Conservation (phyloP, 2,113 vertebrate species). For the Todiramphus chloris region DNA sequence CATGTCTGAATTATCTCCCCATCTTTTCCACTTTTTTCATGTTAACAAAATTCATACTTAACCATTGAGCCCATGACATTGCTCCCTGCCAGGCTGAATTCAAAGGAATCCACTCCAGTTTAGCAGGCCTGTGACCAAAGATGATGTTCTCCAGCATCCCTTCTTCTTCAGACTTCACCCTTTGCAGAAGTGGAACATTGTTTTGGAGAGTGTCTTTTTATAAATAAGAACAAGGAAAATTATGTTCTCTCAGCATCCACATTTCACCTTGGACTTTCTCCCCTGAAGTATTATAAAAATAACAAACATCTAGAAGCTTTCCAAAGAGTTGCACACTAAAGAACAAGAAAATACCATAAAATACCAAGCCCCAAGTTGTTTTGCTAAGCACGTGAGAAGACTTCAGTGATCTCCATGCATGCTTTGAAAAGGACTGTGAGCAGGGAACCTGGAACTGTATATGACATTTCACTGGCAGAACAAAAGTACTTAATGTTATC, state of each 20-base stretch:
- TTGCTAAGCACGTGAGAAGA: background rate
- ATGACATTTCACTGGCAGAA: background rate
- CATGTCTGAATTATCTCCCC: background rate
- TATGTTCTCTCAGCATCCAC: background rate
- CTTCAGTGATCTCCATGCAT: background rate
- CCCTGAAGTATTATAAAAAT: background rate
- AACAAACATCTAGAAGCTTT: background rate
- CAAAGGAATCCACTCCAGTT: background rate
- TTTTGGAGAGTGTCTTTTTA: background rate
- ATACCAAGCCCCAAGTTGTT: background rate
- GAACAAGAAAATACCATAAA: background rate
- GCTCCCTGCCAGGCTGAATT: too few species aligned
- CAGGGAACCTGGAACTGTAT: background rate
- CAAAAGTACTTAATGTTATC: background rate
- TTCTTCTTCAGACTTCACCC: background rate
- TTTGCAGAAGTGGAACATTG: background rate
- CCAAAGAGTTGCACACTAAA: background rate
- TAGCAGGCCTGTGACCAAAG: background rate
- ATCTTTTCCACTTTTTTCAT: background rate
- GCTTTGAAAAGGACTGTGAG: background rate
- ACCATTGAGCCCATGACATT: background rate
- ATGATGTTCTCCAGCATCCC: background rate
- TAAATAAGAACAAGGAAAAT: background rate
- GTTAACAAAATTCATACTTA: background rate
- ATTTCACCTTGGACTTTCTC: background rate